These are phyloP conservation scores for Andrena praecox DNA, from an alignment of 2,888 invertebrate species.

Conservation along the genomic window DNA sequence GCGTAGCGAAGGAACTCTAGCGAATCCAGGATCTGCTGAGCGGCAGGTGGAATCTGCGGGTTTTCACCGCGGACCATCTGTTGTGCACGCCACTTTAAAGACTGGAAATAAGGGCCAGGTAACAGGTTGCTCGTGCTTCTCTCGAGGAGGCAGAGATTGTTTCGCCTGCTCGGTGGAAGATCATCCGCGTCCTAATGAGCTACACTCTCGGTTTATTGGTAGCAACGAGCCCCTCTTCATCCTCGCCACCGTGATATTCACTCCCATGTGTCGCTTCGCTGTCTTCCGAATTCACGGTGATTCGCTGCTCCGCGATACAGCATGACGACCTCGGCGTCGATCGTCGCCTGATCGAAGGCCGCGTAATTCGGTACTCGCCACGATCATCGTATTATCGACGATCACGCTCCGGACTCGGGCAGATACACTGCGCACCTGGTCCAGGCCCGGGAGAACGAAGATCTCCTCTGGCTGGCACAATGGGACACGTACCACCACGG, in stretches of 20 bases:
- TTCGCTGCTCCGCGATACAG: neutral
- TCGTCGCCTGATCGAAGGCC: conserved; percentile 25
- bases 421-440: conserved; percentile 66
- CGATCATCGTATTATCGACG: conserved; percentile 61
- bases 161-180: conserved; percentile 68
- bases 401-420: conserved; percentile 51
- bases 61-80: conserved; percentile 76
- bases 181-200: conserved; percentile 75
- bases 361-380: conserved; percentile 52
- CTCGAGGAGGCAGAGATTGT: conserved; percentile 73
- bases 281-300: neutral
- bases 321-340: neutral
- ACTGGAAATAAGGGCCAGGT: conserved; percentile 64
- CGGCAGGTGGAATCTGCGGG: conserved; percentile 69
- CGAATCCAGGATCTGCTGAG: conserved; percentile 38
- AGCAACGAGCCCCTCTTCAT: conserved; percentile 55
- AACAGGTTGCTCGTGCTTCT: conserved; percentile 74
- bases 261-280: conserved; percentile 6
- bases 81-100: conserved; percentile 75
- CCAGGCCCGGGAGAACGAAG: conserved; percentile 44
- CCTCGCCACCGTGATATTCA: conserved; percentile 38
- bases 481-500: conserved; percentile 75
- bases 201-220: conserved; percentile 61
- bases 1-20: conserved; percentile 38
- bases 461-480: conserved; percentile 68